Evolutionary conservation across 2,113 vertebrate genomes (phyloP).

Genomic region (Leptobrachium leishanense): DNA sequence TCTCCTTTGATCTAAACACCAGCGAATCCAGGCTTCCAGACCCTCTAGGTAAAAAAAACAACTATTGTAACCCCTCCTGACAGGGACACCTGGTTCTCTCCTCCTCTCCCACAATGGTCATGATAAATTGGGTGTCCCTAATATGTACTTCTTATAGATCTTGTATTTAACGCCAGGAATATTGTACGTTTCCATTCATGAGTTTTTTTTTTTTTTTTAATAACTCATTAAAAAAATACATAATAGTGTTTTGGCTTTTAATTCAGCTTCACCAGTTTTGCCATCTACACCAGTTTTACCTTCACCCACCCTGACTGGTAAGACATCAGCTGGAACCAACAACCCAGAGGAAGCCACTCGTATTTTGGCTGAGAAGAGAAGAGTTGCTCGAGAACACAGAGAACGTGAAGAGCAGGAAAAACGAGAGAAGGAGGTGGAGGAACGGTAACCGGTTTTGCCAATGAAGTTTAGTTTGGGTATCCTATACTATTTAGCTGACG

Average conservation of each 20-base stretch:
- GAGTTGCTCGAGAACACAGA: conserved; percentile 88
- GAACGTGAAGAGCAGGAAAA: conserved; percentile 86
- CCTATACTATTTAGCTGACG: too few relatives aligned
- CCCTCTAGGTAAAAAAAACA: too few relatives aligned
- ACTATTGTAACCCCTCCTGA: too few relatives aligned
- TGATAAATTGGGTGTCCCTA: too few relatives aligned
- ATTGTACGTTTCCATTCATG: too few relatives aligned
- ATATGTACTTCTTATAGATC: too few relatives aligned
- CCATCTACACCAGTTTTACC: conserved; percentile 53
- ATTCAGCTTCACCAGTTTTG: conserved; percentile 13
- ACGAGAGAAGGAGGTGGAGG: conserved; percentile 77
- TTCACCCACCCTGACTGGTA: conserved; percentile 52
- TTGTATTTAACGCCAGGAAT: too few relatives aligned
- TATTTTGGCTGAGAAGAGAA: conserved; percentile 86
- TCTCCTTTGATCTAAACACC: conserved; percentile 48
- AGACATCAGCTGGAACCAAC: conserved; percentile 83
- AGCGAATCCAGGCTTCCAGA: conserved; percentile 45
- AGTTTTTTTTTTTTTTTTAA: too few relatives aligned
- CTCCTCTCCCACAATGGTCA: too few relatives aligned
- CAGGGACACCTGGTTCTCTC: too few relatives aligned
- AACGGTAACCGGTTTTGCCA: conserved; percentile 69
- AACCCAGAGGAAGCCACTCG: conserved; percentile 90
- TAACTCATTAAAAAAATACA: too few relatives aligned
- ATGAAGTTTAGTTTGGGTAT: too few relatives aligned
- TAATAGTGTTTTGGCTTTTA: neutral